Evolutionary conservation across 2,888 invertebrate species (phyloP), one percentile per base, ranked within the genome.

Genomic region (Nipponacmea schrenckii): DNA sequence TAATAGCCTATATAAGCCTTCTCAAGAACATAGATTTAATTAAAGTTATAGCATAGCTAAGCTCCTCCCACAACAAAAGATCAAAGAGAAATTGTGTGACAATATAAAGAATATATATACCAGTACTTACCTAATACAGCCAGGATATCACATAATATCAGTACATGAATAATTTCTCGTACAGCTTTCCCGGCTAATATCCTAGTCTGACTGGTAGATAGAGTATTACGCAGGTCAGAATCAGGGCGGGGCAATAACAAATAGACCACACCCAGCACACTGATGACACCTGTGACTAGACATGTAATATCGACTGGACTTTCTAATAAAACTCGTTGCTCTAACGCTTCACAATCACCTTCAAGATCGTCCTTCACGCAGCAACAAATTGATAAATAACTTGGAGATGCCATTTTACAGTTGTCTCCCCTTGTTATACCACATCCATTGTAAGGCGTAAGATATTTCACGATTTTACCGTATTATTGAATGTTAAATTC

Each of bases 191-290:
- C 70, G 2, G 70, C 64, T 20, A 70, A 50, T 14, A 70, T 26
- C 48, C 64, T 15, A 14, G 46, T 27, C 20, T 65, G 64, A 46
- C 50, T 65, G 27, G 50, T 50, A 14, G 65, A 50, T 64, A 64
- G 27, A 15, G 56, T 48, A 56, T 31, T 20, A 39, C 31, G n/a
- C 4, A 65, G 65, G 44, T 64, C 64, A n/a, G 50, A 64, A 44
- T 70, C 64, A 31, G 26, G 24, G 27, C 77, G 50, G 20, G 77
- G 77, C 62, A 75, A 68, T n/a, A 73, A 31, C 17, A 77, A 65
- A 69, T 72, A 77, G n/a, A 72, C 26, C n/a, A 72, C 73, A 62
- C 65, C 63, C 17, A 75, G 1, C n/a, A 77, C 46, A 65, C 74
- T 74, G 17, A 74, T 48, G 20, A 65, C 10, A 48, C 64, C 46